Base-by-base conservation (phyloP, 2,797 vertebrate genomes). In the Rhinichthys osculus region DNA sequence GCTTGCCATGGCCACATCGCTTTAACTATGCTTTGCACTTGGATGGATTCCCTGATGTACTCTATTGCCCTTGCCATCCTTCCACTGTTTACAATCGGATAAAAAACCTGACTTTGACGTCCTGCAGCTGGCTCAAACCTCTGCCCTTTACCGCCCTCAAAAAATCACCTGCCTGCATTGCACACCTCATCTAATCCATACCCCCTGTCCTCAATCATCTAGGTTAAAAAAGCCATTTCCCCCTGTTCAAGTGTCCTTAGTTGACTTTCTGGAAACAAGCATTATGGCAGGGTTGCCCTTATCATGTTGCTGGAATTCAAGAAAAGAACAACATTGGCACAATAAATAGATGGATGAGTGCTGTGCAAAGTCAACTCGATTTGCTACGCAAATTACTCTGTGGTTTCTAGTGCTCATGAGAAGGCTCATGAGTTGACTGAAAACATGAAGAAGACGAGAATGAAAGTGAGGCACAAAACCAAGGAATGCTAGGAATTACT, bases 21-120 rank as follows among this genome's bases (percentile, higher is more conserved):
- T 83, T 85, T 82, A 87, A 87, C 71, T 78, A 76, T 79, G 83
- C 78, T 89, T 78, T 83, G 79, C 62, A 23, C 44, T 87, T 90
- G 86, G 84, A 89, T 86, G 69, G 50, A 80, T 89, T 89, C 82
- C 86, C 64, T 78, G 83, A 81, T 88, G 80, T 87, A 82, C 85
- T 90, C 83, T 85, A 87, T 81, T 81, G 80, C 87, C 83, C n/a
- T 33, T 52, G 85, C 69, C 81, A 90, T 90, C 85, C 80, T 89
- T 90, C 88, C 88, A 88, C 88, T 90, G 89, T 90, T 88, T 85
- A 87, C 83, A 87, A 82, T 83, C 69, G 35, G 47, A 87, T 78
- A 89, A 76, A 85, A 86, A 83, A 86, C 82, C 82, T 86, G 79
- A 83, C 84, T 89, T 89, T 89, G 89, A 86, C 74, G 50, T 83